Conservation (phyloP, 1,140 invertebrate genomes). For the Tetraneura akinire region DNA sequence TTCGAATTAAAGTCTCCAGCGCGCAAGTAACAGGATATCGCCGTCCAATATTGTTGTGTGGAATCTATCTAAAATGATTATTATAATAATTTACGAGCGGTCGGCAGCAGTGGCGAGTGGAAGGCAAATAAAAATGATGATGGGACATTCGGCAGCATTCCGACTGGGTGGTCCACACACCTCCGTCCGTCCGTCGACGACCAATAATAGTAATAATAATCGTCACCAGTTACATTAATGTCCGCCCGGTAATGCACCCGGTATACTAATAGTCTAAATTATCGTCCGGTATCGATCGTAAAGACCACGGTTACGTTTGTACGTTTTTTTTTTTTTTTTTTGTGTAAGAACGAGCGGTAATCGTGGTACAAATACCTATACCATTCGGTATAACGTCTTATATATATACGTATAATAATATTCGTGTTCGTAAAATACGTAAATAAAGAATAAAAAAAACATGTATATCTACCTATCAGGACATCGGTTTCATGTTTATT, state of each 20-base stretch:
- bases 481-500: constrained; percentile 4
- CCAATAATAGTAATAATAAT: constrained; percentile 29
- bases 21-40: constrained; percentile 28
- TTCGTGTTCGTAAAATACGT: neutral
- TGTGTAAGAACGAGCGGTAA: too few species aligned
- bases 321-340: too few species aligned
- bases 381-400: too few species aligned
- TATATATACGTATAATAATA: neutral
- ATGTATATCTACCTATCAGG: too few species aligned
- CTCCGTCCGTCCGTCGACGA: constrained; percentile 35
- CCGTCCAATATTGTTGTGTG: neutral
- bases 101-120: neutral
- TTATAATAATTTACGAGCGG: constrained; percentile 28
- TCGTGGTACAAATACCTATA: too few species aligned
- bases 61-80: constrained; percentile 42
- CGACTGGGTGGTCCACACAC: constrained; percentile 49
- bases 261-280: constrained; percentile 39
- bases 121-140: constrained; percentile 16
- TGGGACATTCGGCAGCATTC: constrained; percentile 46
- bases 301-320: neutral
- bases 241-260: constrained; percentile 42
- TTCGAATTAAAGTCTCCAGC: neutral
- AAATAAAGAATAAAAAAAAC: constrained; percentile 3
- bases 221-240: constrained; percentile 42
- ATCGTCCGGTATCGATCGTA: constrained; percentile 44